phyloP scores from a whole-genome alignment of 2,113 vertebrate genomes.

The Ctenodactylus gundi region DNA sequence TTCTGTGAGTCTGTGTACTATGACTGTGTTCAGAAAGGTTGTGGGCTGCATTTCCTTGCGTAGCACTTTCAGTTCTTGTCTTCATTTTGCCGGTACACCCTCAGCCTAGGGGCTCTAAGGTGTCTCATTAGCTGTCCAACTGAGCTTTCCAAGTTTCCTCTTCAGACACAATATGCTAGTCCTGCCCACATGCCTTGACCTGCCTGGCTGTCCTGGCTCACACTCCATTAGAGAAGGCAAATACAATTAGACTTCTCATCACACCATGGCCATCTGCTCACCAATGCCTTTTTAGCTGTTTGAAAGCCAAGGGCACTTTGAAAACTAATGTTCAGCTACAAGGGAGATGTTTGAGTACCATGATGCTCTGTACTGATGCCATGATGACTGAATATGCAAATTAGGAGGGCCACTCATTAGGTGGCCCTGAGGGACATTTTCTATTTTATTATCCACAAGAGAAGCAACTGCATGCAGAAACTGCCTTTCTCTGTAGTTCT shows the following conservation, averaged over 20 bases:
- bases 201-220: slow-evolving; percentile 51
- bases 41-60: not conserved
- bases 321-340: slow-evolving; percentile 58
- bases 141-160: slow-evolving; percentile 66
- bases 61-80: slow-evolving; percentile 1
- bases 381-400: slow-evolving; percentile 58
- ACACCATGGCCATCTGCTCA: slow-evolving; percentile 69
- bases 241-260: slow-evolving; percentile 69
- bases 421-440: not conserved
- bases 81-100: slow-evolving; percentile 33
- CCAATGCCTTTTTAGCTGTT: slow-evolving; percentile 59
- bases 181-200: slow-evolving; percentile 50
- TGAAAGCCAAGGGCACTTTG: slow-evolving; percentile 62
- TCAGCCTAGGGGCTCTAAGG: not conserved
- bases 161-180: slow-evolving; percentile 51
- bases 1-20: not conserved
- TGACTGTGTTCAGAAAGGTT: not conserved
- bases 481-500: not conserved
- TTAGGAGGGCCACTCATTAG: slow-evolving; percentile 39
- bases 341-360: slow-evolving; percentile 28
- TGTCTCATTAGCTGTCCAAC: slow-evolving; percentile 60
- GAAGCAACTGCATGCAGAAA: slow-evolving; percentile 39
- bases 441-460: slow-evolving; percentile 55
- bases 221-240: slow-evolving; percentile 54
- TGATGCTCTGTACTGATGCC: slow-evolving; percentile 15